Base-by-base conservation (phyloP, 1,140 invertebrate species). In the Delia radicum region DNA sequence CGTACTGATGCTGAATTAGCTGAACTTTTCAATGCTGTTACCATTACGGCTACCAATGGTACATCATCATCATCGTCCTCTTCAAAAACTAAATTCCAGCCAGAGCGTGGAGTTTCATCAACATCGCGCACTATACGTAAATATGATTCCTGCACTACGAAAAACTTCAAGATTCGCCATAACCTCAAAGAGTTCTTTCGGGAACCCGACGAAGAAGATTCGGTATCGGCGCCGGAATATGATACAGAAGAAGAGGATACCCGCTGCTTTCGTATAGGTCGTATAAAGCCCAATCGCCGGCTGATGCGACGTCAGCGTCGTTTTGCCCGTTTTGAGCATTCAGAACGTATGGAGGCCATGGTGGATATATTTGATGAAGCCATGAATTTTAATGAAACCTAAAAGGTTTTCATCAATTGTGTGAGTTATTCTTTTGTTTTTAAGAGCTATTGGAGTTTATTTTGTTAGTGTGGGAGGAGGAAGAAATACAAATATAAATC, bases 221-320 rank as follows among this genome's bases (percentile, higher is more conserved):
- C 83, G n/a, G 83, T 85, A 0, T 85, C 83, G 42, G 83, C 83
- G 62, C 83, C 83, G 28, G 83, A 85, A 74, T 85, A 85, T 73
- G 83, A 85, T 69, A 80, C 81, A 73, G 81, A 83, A 75, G 82
- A 84, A 74, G 82, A 84, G 37, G 80, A 75, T 24, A 69, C 62
- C 26, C 71, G 69, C n/a, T 67, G 37, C 71, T 71, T 80, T 72
- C 81, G 83, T 3, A 79, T 80, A 42, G 77, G 80, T 4, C 82
- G 78, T 76, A 80, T 81, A 28, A 79, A 83, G 77, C 75, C 78
- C 10, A 79, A 75, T n/a, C 78, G 79, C 2, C 76, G 78, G 18
- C 75, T 77, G 26, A 73, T 74, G n/a, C 76, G 26, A 1, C 80
- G 79, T 33, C 77, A 79, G 29, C 74, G 83, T 2, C 84, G 83